Percentiles rank a stretch among this genome's conserved stretches.
Evolutionary conservation across 2,888 invertebrate genomes (phyloP).

Genomic region (Zootermopsis nevadensis): DNA sequence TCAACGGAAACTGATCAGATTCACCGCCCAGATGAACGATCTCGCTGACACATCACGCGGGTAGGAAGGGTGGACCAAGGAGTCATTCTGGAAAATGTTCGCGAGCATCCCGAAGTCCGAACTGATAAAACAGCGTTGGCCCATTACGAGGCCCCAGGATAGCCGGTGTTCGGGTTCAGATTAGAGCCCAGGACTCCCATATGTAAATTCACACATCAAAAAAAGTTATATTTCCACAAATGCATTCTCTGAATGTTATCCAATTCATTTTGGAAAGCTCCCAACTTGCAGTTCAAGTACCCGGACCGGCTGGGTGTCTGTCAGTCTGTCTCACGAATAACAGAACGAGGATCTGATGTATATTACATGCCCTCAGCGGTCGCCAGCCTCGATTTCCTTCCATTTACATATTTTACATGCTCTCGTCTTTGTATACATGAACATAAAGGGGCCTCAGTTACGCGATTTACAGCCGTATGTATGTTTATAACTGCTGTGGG

Average conservation of each 20-base stretch:
- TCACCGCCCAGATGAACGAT: too few species aligned
- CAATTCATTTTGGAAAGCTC: neutral
- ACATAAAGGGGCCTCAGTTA: neutral
- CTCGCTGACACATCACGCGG: too few species aligned
- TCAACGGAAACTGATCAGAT: too few species aligned
- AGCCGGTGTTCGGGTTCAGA: too few species aligned
- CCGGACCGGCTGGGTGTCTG: too few species aligned
- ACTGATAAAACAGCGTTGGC: too few species aligned
- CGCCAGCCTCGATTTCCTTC: neutral
- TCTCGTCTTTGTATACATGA: neutral
- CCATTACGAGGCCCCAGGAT: too few species aligned
- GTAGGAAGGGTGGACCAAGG: too few species aligned
- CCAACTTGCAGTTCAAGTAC: neutral
- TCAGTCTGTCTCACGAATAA: neutral
- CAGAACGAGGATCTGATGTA: too few species aligned
- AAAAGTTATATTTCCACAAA: neutral
- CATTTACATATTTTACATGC: conserved; percentile 24
- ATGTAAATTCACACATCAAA: neutral
- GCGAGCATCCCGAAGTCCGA: too few species aligned
- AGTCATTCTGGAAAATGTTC: too few species aligned
- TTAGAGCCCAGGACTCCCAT: too few species aligned
- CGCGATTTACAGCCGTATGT: neutral
- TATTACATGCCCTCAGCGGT: neutral
- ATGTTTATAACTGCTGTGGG: neutral
- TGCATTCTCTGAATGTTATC: neutral